Percentiles rank a stretch among this genome's conserved stretches.
Evolutionary conservation across 2,797 vertebrate species (phyloP).

Genomic region (Aeoliscus strigatus): DNA sequence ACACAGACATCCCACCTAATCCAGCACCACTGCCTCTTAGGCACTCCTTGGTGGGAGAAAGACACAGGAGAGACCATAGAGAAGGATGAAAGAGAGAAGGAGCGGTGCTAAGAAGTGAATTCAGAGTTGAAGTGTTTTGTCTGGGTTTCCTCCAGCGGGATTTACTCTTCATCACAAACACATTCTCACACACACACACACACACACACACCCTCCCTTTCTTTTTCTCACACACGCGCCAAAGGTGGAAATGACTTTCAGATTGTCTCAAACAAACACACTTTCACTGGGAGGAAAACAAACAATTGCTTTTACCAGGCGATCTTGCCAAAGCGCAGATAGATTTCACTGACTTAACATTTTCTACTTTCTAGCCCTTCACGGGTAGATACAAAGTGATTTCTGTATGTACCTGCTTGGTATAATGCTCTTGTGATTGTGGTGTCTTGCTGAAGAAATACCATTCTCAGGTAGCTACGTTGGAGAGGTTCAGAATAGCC

Average conservation of each 20-base stretch:
- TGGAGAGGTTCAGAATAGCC: too few relatives aligned
- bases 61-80: constrained; percentile 10
- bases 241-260: constrained; percentile 59
- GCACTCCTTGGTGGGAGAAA: constrained; percentile 46
- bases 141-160: constrained; percentile 41
- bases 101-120: constrained; percentile 44
- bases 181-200: neutral
- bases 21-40: constrained; percentile 52
- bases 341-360: too few relatives aligned
- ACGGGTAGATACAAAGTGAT: too few relatives aligned
- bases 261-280: constrained; percentile 49
- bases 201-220: constrained; percentile 13
- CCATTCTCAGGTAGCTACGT: too few relatives aligned
- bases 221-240: constrained; percentile 3
- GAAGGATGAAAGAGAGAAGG: constrained; percentile 7
- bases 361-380: too few relatives aligned
- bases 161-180: constrained; percentile 27
- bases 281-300: constrained; percentile 40
- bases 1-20: constrained; percentile 24
- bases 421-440: too few relatives aligned
- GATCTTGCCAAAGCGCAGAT: too few relatives aligned
- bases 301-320: too few relatives aligned
- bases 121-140: constrained; percentile 62
- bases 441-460: too few relatives aligned
- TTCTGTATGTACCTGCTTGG: too few relatives aligned